Percentiles rank a stretch among this genome's conserved stretches.
These are phyloP conservation scores for Polyommatus icarus DNA, from an alignment of 2,888 invertebrate genomes.

Conservation along the genomic window DNA sequence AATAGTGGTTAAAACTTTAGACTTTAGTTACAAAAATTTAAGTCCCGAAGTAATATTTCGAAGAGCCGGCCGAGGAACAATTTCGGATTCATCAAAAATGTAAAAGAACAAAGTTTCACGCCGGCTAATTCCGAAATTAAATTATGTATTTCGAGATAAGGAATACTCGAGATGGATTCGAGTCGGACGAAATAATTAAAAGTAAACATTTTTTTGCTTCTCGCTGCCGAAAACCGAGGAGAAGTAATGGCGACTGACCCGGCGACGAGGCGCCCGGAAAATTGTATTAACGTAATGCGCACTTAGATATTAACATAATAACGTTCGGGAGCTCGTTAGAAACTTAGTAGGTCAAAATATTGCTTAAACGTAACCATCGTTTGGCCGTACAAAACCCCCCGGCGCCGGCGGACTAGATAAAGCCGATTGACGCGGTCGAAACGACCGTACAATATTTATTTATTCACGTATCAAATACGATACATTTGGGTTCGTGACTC, in stretches of 20 bases:
- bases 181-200: conserved; percentile 11
- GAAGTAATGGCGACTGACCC: not conserved
- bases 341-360: not conserved
- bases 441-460: not conserved
- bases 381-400: not conserved
- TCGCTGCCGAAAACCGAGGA: not conserved
- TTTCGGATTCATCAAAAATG: conserved; percentile 12
- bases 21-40: conserved; percentile 11
- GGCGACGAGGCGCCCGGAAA: not conserved
- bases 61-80: conserved; percentile 6
- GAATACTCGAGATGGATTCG: not conserved
- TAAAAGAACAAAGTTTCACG: conserved; percentile 14
- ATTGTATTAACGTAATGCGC: not conserved
- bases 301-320: conserved; percentile 1
- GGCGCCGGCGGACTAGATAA: not conserved
- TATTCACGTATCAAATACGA: conserved; percentile 6
- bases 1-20: not conserved
- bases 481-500: not conserved
- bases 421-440: not conserved
- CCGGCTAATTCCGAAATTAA: conserved; percentile 8
- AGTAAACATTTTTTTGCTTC: conserved; percentile 14
- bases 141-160: conserved; percentile 9
- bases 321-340: not conserved
- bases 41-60: not conserved
- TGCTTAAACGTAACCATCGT: not conserved